Base-by-base conservation (phyloP, 1,140 invertebrate genomes). In the Heliconius congener region DNA sequence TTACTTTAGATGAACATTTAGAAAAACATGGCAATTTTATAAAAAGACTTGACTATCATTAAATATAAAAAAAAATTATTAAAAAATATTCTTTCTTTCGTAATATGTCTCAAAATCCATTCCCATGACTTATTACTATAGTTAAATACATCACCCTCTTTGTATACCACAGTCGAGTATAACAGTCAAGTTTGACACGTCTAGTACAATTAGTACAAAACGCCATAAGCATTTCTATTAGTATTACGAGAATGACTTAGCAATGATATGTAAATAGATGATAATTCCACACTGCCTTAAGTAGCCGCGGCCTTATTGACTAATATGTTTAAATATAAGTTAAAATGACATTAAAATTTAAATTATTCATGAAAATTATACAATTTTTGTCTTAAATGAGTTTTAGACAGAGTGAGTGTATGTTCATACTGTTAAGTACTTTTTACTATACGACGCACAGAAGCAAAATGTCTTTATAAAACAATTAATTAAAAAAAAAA, bases 271-370 rank as follows among this genome's bases (percentile, higher is more conserved):
- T 76, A 70, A 75, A 88, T 89, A 90, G 83, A 81, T 76, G 85
- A 83, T 88, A 88, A 87, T 82, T 75, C 74, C 73, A 83, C 83
- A 85, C 78, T 84, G 83, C 80, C 80, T 79, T 73, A 66, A 74
- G 27, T 66, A 66, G 27, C 60, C 3, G 57, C 27, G 57, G 57
- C 57, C 57, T 66, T 66, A 66, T 66, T 66, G 19, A 66, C 57
- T 27, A 27, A 30, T 66, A 66, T 66, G n/a, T 66, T 3, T 23
- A 57, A 57, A 46, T 46, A 46, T 46, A 46, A 46, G 42, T 16
- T 46, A 16, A 46, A 46, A 46, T 46, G 0, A 46, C 42, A 46
- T 46, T 46, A 46, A 46, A 46, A 16, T 46, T 42, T 0, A 13
- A 42, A 42, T 42, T 42, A 9, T 42, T 16, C 42, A 46, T 46